Evolutionary conservation across 2,797 vertebrate genomes (phyloP).

Genomic region (Macrochelys suwanniensis): DNA sequence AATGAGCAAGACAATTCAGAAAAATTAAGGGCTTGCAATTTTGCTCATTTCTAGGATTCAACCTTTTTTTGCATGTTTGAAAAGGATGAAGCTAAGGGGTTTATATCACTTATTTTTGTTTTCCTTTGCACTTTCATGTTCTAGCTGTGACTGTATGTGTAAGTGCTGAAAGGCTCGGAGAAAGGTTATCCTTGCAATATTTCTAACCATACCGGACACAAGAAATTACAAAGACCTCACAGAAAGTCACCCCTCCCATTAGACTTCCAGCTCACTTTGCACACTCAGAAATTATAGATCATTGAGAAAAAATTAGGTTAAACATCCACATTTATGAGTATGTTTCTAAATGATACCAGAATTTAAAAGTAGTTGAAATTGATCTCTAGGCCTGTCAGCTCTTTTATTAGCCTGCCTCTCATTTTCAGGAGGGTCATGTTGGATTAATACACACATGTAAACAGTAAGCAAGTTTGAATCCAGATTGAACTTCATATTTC

Average conservation of each 20-base stretch:
- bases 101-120: neutral
- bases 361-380: neutral
- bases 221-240: neutral
- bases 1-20: neutral
- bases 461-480: neutral
- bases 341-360: neutral
- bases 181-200: neutral
- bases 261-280: neutral
- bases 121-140: neutral
- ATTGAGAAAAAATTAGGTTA: neutral
- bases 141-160: neutral
- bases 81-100: neutral
- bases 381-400: neutral
- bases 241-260: neutral
- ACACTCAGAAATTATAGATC: neutral
- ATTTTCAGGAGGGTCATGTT: neutral
- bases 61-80: neutral
- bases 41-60: neutral
- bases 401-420: neutral
- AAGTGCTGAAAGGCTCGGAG: neutral
- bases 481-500: neutral
- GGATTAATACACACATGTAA: neutral
- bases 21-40: neutral
- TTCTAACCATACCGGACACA: neutral
- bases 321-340: neutral